Evolutionary conservation across 2,113 vertebrate genomes (phyloP).

Genomic region (Elephas maximus): DNA sequence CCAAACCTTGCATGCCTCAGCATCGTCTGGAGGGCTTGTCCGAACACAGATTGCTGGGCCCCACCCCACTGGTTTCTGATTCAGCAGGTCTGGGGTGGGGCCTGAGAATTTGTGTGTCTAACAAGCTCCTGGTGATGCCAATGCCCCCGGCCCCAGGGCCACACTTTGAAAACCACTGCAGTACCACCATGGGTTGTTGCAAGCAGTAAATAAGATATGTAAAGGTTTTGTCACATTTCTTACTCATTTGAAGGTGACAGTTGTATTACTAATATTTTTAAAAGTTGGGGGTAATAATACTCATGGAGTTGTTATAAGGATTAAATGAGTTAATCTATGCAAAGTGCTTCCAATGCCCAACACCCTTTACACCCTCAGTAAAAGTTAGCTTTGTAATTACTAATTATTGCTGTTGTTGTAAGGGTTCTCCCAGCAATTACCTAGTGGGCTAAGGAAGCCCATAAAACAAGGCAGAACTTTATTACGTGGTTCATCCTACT

Average conservation of each 20-base stretch:
- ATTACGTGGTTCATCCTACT: background rate
- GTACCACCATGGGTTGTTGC: background rate
- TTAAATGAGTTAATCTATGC: background rate
- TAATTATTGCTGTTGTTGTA: background rate
- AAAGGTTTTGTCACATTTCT: background rate
- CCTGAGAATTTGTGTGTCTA: background rate
- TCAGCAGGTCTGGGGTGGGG: background rate
- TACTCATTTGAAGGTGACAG: background rate
- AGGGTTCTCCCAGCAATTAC: background rate
- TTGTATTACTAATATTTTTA: conserved; percentile 1
- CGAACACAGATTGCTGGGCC: background rate
- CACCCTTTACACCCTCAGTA: background rate
- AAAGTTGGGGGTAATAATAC: background rate
- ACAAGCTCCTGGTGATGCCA: background rate
- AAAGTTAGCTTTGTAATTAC: conserved; percentile 50
- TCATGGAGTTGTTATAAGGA: background rate
- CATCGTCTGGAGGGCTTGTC: background rate
- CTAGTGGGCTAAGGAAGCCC: background rate
- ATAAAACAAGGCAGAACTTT: background rate
- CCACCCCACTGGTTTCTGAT: background rate
- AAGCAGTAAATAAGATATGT: background rate
- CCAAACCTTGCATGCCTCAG: background rate
- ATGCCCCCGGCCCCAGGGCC: background rate
- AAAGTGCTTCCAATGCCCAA: background rate
- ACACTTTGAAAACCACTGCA: background rate